Conservation (phyloP, 1,140 invertebrate species). For the Euwallacea fornicatus region DNA sequence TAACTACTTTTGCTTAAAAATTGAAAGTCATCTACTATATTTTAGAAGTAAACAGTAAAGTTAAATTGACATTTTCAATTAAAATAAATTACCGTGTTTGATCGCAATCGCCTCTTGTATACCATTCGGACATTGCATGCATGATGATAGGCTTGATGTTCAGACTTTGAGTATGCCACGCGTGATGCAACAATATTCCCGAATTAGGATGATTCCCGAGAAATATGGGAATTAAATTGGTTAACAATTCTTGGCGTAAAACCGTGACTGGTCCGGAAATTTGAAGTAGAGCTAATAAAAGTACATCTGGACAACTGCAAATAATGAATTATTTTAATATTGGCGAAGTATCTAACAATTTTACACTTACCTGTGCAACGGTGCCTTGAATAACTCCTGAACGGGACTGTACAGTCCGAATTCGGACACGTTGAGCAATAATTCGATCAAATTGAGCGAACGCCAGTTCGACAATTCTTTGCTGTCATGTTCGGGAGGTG, state of each 20-base stretch:
- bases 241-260: slow-evolving; percentile 81
- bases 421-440: slow-evolving; percentile 84
- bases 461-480: slow-evolving; percentile 92
- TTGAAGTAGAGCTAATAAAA: slow-evolving; percentile 85
- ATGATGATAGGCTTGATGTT: slow-evolving; percentile 85
- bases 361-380: slow-evolving; percentile 62
- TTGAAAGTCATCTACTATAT: too few relatives aligned
- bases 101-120: slow-evolving; percentile 87
- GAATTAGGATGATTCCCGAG: slow-evolving; percentile 93
- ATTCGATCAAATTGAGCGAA: slow-evolving; percentile 87
- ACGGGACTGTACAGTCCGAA: slow-evolving; percentile 78
- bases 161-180: slow-evolving; percentile 81
- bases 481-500: slow-evolving; percentile 87
- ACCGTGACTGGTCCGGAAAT: slow-evolving; percentile 74
- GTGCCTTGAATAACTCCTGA: slow-evolving; percentile 90
- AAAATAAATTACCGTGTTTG: slow-evolving; percentile 61
- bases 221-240: slow-evolving; percentile 86
- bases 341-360: too few relatives aligned
- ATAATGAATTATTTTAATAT: background rate
- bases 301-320: slow-evolving; percentile 86
- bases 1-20: too few relatives aligned
- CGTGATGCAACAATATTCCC: slow-evolving; percentile 88
- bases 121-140: slow-evolving; percentile 98
- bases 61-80: too few relatives aligned
- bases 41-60: too few relatives aligned